Conservation (phyloP, 1,140 invertebrate genomes). For the Limonius californicus region DNA sequence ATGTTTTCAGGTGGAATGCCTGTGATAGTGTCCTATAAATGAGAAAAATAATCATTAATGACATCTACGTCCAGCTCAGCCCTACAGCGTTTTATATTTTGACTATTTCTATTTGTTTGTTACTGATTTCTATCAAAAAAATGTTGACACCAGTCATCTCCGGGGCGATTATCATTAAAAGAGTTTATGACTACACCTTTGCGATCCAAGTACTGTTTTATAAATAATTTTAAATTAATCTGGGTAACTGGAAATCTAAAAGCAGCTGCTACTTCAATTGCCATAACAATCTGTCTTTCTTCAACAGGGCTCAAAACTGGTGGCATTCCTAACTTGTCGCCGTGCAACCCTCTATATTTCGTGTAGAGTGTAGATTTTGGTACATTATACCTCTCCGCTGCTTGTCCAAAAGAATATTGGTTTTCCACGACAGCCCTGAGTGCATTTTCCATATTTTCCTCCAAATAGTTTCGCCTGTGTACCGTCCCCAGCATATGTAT, state of each 20-base stretch:
- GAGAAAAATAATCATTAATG: conserved; percentile 2
- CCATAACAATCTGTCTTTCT: background rate
- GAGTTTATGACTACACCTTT: background rate
- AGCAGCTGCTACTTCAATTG: background rate
- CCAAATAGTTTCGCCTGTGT: background rate
- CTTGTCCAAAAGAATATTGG: background rate
- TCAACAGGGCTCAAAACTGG: background rate
- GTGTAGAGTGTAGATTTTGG: background rate
- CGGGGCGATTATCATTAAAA: conserved; percentile 7
- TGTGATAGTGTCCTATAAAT: background rate
- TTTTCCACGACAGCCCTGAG: background rate
- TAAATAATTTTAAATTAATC: background rate
- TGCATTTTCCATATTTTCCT: conserved; percentile 7
- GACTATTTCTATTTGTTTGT: background rate
- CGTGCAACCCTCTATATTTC: background rate
- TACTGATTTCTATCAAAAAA: background rate
- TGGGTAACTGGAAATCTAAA: background rate
- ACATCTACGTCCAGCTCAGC: background rate
- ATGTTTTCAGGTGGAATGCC: conserved; percentile 10
- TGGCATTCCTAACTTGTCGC: background rate
- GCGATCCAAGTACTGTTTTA: background rate
- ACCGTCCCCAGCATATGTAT: background rate
- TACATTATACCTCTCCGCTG: background rate
- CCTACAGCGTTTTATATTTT: conserved; percentile 6
- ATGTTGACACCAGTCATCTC: conserved; percentile 3